Evolutionary conservation across 2,888 invertebrate genomes (phyloP).

Genomic region (Furcula furcula): DNA sequence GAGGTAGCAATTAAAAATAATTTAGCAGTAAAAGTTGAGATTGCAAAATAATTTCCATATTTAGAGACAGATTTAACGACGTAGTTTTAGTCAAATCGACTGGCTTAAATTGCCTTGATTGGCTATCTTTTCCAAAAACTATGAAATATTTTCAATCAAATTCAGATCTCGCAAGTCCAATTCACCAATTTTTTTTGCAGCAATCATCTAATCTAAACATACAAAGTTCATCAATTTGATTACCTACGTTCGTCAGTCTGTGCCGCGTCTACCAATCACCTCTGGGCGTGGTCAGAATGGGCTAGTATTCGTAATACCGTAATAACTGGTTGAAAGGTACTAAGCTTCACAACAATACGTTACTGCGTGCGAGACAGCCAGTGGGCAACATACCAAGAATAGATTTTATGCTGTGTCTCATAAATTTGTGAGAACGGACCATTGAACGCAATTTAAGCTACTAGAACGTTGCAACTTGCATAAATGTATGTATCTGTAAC

Average conservation of each 20-base stretch:
- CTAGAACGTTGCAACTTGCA: too few relatives aligned
- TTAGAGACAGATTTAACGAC: not conserved
- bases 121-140: too few relatives aligned
- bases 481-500: too few relatives aligned
- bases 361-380: conserved; percentile 33
- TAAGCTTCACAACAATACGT: conserved; percentile 48
- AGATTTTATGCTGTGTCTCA: too few relatives aligned
- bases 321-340: conserved; percentile 45
- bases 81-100: too few relatives aligned
- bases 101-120: too few relatives aligned
- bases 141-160: too few relatives aligned
- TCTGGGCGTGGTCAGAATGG: conserved; percentile 38
- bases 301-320: conserved; percentile 18
- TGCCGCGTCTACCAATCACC: conserved; percentile 39
- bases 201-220: conserved; percentile 10
- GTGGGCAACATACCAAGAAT: too few relatives aligned
- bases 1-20: conserved; percentile 10
- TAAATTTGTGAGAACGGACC: too few relatives aligned
- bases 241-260: conserved; percentile 9
- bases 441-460: too few relatives aligned
- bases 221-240: conserved; percentile 30
- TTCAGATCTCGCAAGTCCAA: too few relatives aligned
- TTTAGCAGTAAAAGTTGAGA: conserved; percentile 8
- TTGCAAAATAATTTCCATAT: conserved; percentile 6
- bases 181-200: too few relatives aligned